These are phyloP conservation scores for Protodeltote pygarga DNA, from an alignment of 2,888 invertebrate genomes.

Conservation along the genomic window DNA sequence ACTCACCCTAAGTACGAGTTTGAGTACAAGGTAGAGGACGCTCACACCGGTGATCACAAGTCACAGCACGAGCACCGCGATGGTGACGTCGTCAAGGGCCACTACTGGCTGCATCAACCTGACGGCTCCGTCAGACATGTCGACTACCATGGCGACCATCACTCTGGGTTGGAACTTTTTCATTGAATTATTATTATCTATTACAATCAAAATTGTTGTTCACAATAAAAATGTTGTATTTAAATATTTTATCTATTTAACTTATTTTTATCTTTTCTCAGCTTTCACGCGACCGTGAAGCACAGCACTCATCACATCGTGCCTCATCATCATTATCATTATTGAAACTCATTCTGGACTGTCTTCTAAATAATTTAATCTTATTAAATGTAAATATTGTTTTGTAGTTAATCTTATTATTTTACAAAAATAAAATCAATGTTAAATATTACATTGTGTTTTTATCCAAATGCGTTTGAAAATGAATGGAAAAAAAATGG, in stretches of 20 bases:
- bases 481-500: too few relatives aligned
- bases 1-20: constrained; percentile 54
- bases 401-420: not conserved
- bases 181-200: too few relatives aligned
- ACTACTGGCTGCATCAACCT: constrained; percentile 73
- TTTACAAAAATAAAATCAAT: not conserved
- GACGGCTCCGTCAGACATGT: constrained; percentile 81
- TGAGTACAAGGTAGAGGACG: constrained; percentile 63
- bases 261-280: constrained; percentile 32
- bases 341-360: too few relatives aligned
- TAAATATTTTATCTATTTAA: too few relatives aligned
- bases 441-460: too few relatives aligned
- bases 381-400: too few relatives aligned
- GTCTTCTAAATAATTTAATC: too few relatives aligned
- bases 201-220: too few relatives aligned
- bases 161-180: constrained; percentile 75
- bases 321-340: constrained; percentile 53
- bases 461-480: too few relatives aligned
- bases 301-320: constrained; percentile 56
- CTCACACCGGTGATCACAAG: constrained; percentile 83
- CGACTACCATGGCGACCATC: constrained; percentile 79
- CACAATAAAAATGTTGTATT: too few relatives aligned
- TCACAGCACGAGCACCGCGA: constrained; percentile 78
- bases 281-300: constrained; percentile 58
- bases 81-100: constrained; percentile 73